phyloP scores from a whole-genome alignment of 2,113 vertebrate species.

The Acrocephalus arundinaceus region DNA sequence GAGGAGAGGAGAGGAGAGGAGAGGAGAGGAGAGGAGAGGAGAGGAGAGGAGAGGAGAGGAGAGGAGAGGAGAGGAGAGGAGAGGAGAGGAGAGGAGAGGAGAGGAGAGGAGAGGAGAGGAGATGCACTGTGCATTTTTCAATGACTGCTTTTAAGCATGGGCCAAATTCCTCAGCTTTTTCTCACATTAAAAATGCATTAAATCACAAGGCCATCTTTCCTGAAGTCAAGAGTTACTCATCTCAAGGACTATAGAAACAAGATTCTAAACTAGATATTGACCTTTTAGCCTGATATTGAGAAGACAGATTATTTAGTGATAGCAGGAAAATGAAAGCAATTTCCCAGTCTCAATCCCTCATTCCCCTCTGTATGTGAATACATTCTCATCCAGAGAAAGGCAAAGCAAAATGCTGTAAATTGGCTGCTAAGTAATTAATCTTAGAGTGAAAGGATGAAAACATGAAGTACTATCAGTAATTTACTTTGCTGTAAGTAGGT shows the following conservation, averaged over 20 bases:
- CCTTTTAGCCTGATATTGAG: conserved; percentile 9
- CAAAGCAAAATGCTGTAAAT: neutral
- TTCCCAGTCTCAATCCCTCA: neutral
- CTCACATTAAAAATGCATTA: neutral
- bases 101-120: too few relatives aligned
- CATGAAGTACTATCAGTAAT: neutral
- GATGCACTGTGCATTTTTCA: neutral
- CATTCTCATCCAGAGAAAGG: neutral
- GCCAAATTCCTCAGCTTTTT: neutral
- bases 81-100: too few relatives aligned
- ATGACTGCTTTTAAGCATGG: neutral
- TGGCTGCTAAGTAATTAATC: conserved; percentile 8
- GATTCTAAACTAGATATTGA: conserved; percentile 30
- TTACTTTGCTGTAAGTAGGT: neutral
- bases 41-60: too few relatives aligned
- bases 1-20: too few relatives aligned
- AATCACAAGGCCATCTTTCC: neutral
- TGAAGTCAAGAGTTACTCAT: neutral
- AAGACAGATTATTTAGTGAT: neutral
- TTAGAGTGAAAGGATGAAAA: neutral
- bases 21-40: too few relatives aligned
- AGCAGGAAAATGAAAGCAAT: conserved; percentile 22
- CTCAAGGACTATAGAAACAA: neutral
- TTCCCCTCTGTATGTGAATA: neutral
- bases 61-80: neutral